Evolutionary conservation across 92 coral and sea anemone species (phyloP), one percentile per base, ranked within the genome.

Genomic region (Epizoanthus ramosus): DNA sequence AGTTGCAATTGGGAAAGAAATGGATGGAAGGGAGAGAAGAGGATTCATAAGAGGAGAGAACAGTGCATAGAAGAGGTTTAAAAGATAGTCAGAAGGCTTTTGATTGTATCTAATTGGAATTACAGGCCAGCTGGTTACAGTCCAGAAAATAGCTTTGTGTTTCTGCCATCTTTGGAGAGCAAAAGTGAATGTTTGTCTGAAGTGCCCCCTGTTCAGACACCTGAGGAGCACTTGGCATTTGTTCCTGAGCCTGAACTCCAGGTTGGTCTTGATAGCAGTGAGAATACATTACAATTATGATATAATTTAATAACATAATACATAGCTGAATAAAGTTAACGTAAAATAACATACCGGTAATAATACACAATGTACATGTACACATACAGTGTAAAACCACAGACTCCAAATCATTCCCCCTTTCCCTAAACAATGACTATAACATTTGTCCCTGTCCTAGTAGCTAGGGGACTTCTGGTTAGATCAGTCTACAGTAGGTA

Each of bases 71-170:
- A 28, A 9, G 9, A 24, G 37, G 79, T 61, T 61, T 24, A 61
- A 24, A 24, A 61, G 12, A 19, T 61, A 19, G 23, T 17, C 19
- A n/a, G 14, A 61, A 61, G 15, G 22, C 14, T 18, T 31, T 24
- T 37, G n/a, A 8, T 50, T 25, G 33, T 56, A 22, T 33, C 24
- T 28, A 28, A 28, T 17, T 31, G 18, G 15, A 24, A 35, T 22
- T 35, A 60, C 71, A 77, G 82, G 82, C 71, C 82, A 60, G 71
- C 71, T 77, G 57, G 70, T 35, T 77, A 77, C 82, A 77, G 50
- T 41, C 82, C 82, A 77, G 82, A 77, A 39, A 77, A 60, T 57
- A 77, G 82, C n/a, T 77, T 77, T 77, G 82, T 77, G 70, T 63
- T 77, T 21, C 4, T 77, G 15, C 71, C 82, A 61, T 61, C 82